Base-by-base conservation (phyloP, 2,888 invertebrate genomes). In the Phengaris alcon region DNA sequence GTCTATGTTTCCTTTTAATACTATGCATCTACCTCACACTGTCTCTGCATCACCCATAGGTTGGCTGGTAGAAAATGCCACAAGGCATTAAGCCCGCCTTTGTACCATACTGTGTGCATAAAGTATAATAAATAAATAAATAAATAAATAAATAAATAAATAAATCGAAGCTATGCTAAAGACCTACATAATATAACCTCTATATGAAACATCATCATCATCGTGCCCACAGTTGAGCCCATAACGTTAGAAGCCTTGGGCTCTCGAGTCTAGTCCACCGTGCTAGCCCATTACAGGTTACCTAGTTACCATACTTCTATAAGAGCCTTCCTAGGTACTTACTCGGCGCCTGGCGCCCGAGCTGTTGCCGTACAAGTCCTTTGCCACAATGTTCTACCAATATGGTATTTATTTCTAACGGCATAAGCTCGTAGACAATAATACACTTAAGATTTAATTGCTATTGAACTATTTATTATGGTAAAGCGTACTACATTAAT, bases 291-390 rank as follows among this genome's bases (percentile, higher is more conserved):
- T 35, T 35, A 35, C 35, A 35, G 8, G 52, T 52, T 48, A 48
- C 10, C 70, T n/a, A 75, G 48, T 44, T 12, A 68, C 57, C 46
- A 57, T 57, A 13, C 69, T 48, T 70, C 55, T 75, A n/a, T 68
- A n/a, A 15, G 54, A 54, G 35, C 68, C 52, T 12, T 13, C 54
- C 68, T 35, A 8, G 9, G 10, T 55, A 44, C 22, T 22, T 22
- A n/a, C 69, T 44, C 15, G 75, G 69, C 48, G 48, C 46, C 57
- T 48, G 74, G 68, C 74, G 74, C 74, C 52, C 74, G 13, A 54
- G 52, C 52, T 55, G 69, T 68, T 57, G 55, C 75, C 75, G 54
- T 75, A 75, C 54, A 75, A 70, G 69, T 75, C 75, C 69, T 75
- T 75, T 46, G 8, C 74, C 44, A 68, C 68, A 44, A 69, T 48